Percentiles rank a stretch among this genome's conserved stretches.
Conservation (phyloP, 2,888 invertebrate genomes). For the Agrochola lychnidis region DNA sequence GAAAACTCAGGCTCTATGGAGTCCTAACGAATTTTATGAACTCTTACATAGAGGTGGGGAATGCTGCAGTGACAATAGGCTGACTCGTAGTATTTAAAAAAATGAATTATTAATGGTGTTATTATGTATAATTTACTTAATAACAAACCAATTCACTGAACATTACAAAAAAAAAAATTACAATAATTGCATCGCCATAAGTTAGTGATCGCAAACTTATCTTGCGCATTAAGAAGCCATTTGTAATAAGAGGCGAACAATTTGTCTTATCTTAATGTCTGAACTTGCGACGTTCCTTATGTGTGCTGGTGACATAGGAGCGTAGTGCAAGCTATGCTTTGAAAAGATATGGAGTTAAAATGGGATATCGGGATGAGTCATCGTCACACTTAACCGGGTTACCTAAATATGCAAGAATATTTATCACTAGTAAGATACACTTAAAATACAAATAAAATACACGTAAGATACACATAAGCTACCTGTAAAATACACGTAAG, state of each 20-base stretch:
- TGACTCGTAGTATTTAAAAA: neutral
- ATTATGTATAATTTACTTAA: neutral
- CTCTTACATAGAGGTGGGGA: neutral
- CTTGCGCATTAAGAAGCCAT: conserved; percentile 85
- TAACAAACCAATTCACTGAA: neutral
- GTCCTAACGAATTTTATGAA: neutral
- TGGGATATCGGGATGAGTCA: no score
- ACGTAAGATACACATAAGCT: no score
- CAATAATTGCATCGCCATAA: conserved; percentile 12
- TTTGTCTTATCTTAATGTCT: conserved; percentile 85
- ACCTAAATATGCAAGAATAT: no score
- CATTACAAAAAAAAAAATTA: neutral
- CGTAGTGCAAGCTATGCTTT: conserved; percentile 4
- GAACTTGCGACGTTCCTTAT: conserved; percentile 77
- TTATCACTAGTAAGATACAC: no score
- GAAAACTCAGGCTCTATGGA: neutral
- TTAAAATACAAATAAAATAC: no score
- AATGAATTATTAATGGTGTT: neutral
- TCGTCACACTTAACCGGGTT: no score
- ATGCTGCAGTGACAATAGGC: neutral
- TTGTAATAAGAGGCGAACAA: conserved; percentile 81
- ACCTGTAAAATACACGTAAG: no score
- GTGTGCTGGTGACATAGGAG: conserved; percentile 42
- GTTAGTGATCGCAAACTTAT: conserved; percentile 68
- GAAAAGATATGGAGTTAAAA: no score